Base-by-base conservation (phyloP, 2,888 invertebrate genomes). In the Drosophila paramelanica region DNA sequence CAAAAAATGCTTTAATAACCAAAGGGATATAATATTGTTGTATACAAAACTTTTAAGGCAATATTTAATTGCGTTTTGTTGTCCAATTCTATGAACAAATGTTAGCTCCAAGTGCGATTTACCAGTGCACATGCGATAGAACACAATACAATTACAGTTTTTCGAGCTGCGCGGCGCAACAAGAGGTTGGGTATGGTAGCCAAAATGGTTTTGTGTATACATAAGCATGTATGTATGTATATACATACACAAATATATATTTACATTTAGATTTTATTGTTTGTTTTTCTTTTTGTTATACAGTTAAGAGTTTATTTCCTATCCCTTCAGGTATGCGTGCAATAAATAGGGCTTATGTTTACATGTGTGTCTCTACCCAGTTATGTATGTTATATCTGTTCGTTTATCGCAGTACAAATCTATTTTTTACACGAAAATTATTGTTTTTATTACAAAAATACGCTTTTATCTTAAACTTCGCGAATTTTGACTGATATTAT, bases 141-240 rank as follows among this genome's bases (percentile, higher is more conserved):
- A 49, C 55, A 56, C 65, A 69, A 69, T 65, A 70, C 33, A 77
- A 55, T 62, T 71, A 71, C 38, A 59, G 43, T 45, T 61, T 62
- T 71, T 53, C 58, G 67, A 72, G 67, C 49, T 75, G 75, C 75
- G 73, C 75, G 72, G 73, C 62, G 75, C 77, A 75, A 75, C 74
- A 77, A 75, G 75, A 75, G 77, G 75, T 75, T 75, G 75, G 47
- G 61, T 58, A 33, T 62, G 49, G 53, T 58, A 55, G 53, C 23
- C 41, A 25, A 49, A 47, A 53, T 76, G 43, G 41, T 56, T 73
- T 57, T 65, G 41, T 59, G 62, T 56, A 55, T 56, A 56, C 33
- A 62, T 41, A 56, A 41, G 57, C 50, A 49, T 39, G 36, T 17
- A 49, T 42, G 64, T 57, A 73, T 47, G 59, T 62, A 67, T 45